Evolutionary conservation across 2,888 invertebrate species (phyloP).

Genomic region (Oscheius sp.): DNA sequence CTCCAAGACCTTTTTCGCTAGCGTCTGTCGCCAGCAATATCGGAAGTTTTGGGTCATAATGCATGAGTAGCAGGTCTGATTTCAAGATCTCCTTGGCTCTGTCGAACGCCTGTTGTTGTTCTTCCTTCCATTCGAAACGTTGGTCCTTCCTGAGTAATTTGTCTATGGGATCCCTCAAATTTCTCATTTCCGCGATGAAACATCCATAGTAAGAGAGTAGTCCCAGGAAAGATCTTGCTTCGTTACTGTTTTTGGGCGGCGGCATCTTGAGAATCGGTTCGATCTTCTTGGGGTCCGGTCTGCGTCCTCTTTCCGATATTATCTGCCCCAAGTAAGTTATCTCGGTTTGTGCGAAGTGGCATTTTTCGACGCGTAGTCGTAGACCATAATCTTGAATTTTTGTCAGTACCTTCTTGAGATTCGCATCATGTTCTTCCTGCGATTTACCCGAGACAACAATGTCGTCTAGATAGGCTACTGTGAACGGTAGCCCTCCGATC

Average conservation of each 20-base stretch:
- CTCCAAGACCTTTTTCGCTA: constrained; percentile 46
- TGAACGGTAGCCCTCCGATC: constrained; percentile 43
- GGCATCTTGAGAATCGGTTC: constrained; percentile 57
- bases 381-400: constrained; percentile 42
- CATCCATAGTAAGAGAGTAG: constrained; percentile 60
- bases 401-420: constrained; percentile 36
- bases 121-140: background rate
- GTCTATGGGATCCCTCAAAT: constrained; percentile 50
- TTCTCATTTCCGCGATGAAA: constrained; percentile 58
- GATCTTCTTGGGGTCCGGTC: constrained; percentile 47
- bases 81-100: background rate
- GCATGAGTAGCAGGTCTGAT: constrained; percentile 25
- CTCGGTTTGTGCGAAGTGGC: constrained; percentile 38
- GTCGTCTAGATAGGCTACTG: constrained; percentile 47
- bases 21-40: constrained; percentile 45
- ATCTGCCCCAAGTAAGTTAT: constrained; percentile 57
- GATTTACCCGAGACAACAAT: constrained; percentile 38
- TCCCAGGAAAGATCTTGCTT: constrained; percentile 61
- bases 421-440: constrained; percentile 38
- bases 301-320: constrained; percentile 47
- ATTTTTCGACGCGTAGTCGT: constrained; percentile 49
- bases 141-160: constrained; percentile 30
- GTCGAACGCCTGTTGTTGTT: background rate
- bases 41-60: constrained; percentile 36
- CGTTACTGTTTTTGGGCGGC: constrained; percentile 49